phyloP scores from a whole-genome alignment of 1,140 invertebrate species.

The Coelopa frigida region DNA sequence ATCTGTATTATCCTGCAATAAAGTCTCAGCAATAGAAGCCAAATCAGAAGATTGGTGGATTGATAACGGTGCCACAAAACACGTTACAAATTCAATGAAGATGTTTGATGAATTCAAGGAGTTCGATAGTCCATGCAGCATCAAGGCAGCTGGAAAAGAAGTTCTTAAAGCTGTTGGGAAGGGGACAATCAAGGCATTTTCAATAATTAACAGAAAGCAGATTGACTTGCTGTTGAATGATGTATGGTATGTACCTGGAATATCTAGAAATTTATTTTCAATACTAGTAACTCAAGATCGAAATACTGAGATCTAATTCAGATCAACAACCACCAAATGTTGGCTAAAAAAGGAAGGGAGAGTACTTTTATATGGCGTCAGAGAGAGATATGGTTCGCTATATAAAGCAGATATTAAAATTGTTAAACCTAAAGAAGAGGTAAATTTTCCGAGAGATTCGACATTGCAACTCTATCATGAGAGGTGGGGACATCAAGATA shows the following conservation, averaged over 20 bases:
- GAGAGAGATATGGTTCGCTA: too few species aligned
- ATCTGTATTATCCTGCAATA: too few species aligned
- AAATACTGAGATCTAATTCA: conserved; percentile 17
- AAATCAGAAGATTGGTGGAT: conserved; percentile 24
- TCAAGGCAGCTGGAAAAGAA: conserved; percentile 23
- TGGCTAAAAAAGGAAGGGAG: too few species aligned
- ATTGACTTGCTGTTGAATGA: conserved; percentile 18
- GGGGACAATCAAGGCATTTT: conserved; percentile 14
- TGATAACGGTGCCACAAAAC: conserved; percentile 36
- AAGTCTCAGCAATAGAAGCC: conserved; percentile 11
- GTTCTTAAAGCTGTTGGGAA: conserved; percentile 20
- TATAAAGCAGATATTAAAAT: too few species aligned
- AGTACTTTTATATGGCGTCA: too few species aligned
- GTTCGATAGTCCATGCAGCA: conserved; percentile 17
- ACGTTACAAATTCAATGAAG: conserved; percentile 22
- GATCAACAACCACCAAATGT: neutral
- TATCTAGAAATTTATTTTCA: conserved; percentile 33
- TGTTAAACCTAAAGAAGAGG: too few species aligned
- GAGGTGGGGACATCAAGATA: too few species aligned
- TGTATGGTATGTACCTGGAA: conserved; percentile 32
- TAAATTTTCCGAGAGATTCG: too few species aligned
- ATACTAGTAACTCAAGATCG: conserved; percentile 20
- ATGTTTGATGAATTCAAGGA: conserved; percentile 22
- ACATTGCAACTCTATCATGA: too few species aligned
- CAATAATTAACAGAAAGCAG: neutral